These are phyloP conservation scores for Harpalus rufipes DNA, from an alignment of 2,888 invertebrate species.

Conservation along the genomic window DNA sequence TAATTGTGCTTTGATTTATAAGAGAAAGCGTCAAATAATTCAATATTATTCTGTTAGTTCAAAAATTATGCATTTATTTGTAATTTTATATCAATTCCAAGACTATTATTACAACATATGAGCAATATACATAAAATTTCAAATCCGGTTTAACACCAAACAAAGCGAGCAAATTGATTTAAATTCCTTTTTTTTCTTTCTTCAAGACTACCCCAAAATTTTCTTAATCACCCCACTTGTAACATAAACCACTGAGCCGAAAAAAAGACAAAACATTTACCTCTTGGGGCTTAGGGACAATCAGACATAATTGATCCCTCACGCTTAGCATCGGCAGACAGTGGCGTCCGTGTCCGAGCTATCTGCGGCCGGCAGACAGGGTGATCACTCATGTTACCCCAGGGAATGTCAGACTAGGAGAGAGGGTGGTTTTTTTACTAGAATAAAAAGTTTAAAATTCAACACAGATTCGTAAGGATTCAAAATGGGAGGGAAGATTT, in stretches of 20 bases:
- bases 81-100: too few species aligned
- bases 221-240: conserved; percentile 3
- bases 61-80: too few species aligned
- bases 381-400: conserved; percentile 22
- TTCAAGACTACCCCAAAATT: background rate
- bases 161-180: too few species aligned
- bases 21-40: too few species aligned
- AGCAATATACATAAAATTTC: too few species aligned
- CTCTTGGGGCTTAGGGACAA: background rate
- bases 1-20: too few species aligned
- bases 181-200: background rate
- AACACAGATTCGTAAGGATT: background rate
- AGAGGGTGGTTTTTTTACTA: background rate
- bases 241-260: background rate
- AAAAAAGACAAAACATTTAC: conserved; percentile 21
- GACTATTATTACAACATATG: too few species aligned
- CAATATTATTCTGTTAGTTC: too few species aligned
- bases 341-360: background rate
- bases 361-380: background rate
- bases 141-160: too few species aligned
- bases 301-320: conserved; percentile 32
- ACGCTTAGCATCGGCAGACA: background rate
- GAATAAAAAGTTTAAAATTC: background rate
- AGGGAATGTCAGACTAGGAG: background rate
- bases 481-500: background rate